phyloP scores from a whole-genome alignment of 2,113 vertebrate genomes.

The Irena cyanogastra region DNA sequence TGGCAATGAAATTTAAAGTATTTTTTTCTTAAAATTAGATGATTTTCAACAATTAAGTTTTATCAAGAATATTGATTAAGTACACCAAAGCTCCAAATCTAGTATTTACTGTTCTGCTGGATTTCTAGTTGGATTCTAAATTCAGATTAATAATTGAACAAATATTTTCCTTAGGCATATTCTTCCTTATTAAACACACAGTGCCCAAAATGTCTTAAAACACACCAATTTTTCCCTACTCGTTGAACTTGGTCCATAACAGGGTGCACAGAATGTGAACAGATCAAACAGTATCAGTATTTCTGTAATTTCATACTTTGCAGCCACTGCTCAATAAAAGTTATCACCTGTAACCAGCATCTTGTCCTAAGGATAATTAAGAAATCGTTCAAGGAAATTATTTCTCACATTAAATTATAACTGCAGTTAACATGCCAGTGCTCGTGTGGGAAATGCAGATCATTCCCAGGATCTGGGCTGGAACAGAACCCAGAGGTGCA shows the following conservation, averaged over 20 bases:
- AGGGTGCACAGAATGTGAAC: background rate
- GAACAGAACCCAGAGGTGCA: background rate
- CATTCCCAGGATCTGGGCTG: background rate
- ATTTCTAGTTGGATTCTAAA: background rate
- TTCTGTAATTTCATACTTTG: background rate
- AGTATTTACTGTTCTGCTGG: background rate
- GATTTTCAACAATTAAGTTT: background rate
- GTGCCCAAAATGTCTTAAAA: background rate
- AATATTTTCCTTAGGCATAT: background rate
- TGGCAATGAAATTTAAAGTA: background rate
- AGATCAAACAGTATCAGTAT: background rate
- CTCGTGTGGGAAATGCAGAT: fast-evolving
- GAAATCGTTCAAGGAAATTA: background rate
- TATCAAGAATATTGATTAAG: background rate
- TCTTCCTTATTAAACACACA: background rate
- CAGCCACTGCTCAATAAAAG: background rate
- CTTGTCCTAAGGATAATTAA: background rate
- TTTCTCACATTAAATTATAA: background rate
- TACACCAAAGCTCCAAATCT: background rate
- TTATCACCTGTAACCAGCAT: background rate
- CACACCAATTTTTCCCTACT: background rate
- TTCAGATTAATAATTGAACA: background rate
- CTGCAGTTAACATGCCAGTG: background rate
- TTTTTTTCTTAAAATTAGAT: background rate
- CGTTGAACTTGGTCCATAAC: background rate